These are phyloP conservation scores for Brachypodius melanocephalos DNA, from an alignment of 2,113 vertebrate genomes.

Conservation along the genomic window DNA sequence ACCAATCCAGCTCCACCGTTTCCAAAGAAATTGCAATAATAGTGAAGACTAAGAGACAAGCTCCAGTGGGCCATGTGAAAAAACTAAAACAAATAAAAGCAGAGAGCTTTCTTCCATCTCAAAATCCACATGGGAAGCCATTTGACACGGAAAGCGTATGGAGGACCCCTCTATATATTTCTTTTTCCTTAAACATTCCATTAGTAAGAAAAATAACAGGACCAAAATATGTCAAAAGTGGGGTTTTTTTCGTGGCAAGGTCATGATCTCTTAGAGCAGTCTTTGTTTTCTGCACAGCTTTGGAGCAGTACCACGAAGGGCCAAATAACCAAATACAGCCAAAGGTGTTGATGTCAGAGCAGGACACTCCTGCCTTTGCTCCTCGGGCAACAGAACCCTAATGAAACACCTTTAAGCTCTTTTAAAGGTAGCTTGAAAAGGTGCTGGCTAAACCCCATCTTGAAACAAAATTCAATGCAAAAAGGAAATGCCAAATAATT, in stretches of 20 bases:
- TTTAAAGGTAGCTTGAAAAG: not conserved
- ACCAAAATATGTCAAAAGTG: accelerated
- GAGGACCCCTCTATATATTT: not conserved
- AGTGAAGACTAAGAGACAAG: not conserved
- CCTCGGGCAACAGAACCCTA: not conserved
- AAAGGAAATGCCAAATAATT: not conserved
- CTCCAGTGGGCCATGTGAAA: not conserved
- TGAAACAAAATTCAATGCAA: not conserved
- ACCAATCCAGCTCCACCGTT: not conserved
- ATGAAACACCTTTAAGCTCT: not conserved
- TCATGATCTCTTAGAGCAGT: not conserved
- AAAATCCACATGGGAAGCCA: not conserved
- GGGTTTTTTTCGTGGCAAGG: not conserved
- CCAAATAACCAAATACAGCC: not conserved
- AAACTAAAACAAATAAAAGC: not conserved
- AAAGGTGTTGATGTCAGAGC: not conserved
- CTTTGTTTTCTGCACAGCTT: not conserved
- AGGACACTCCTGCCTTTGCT: not conserved
- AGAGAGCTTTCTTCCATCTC: not conserved
- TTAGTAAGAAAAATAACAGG: not conserved
- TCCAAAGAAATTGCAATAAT: not conserved
- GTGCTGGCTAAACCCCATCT: not conserved
- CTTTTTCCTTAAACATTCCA: not conserved
- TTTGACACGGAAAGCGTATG: not conserved
- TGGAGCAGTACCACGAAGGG: not conserved